phyloP scores from a whole-genome alignment of 2,888 invertebrate genomes.

The Polymixis flavicincta region DNA sequence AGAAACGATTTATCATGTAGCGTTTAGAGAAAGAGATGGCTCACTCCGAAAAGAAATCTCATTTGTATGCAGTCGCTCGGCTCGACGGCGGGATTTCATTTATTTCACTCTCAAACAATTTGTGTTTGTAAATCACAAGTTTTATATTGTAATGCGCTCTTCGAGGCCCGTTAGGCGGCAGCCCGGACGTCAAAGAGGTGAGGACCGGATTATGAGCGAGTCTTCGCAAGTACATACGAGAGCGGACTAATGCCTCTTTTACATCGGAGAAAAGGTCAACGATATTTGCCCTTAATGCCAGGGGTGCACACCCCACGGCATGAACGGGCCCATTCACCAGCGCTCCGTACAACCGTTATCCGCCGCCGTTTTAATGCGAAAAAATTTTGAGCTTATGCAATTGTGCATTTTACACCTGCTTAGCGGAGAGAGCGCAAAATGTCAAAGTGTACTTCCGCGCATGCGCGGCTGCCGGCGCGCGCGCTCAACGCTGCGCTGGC shows the following conservation, averaged over 20 bases:
- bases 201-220: constrained; percentile 78
- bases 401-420: constrained; percentile 81
- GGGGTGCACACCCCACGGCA: constrained; percentile 75
- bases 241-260: constrained; percentile 67
- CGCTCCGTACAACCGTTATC: constrained; percentile 78
- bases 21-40: constrained; percentile 85
- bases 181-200: constrained; percentile 82
- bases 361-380: constrained; percentile 76
- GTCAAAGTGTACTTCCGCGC: constrained; percentile 84
- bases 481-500: constrained; percentile 70
- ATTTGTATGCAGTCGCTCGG: constrained; percentile 84
- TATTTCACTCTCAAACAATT: constrained; percentile 86
- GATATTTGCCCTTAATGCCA: constrained; percentile 74
- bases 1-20: constrained; percentile 86
- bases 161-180: constrained; percentile 76
- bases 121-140: constrained; percentile 85
- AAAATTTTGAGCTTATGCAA: constrained; percentile 78
- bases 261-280: constrained; percentile 75
- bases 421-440: constrained; percentile 79
- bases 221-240: constrained; percentile 75
- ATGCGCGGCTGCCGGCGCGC: constrained; percentile 65
- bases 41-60: constrained; percentile 86
- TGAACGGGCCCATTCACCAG: constrained; percentile 80
- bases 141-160: constrained; percentile 79
- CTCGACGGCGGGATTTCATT: constrained; percentile 80